Evolutionary conservation across 2,888 invertebrate species (phyloP).

Genomic region (Nycteola revayana): DNA sequence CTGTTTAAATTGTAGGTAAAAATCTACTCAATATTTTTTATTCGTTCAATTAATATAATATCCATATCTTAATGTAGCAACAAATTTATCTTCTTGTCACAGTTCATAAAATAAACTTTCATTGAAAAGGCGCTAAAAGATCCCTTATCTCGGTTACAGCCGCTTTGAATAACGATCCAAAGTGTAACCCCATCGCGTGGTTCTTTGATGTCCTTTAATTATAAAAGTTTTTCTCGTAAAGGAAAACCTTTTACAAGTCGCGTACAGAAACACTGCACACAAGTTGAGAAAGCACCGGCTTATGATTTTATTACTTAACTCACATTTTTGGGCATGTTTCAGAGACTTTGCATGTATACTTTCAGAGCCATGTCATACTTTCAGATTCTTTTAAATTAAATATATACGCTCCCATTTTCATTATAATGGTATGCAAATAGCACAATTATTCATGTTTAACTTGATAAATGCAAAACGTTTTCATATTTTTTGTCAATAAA

Average conservation of each 20-base stretch:
- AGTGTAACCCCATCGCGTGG: conserved; percentile 75
- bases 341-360: too few species aligned
- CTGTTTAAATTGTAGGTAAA: too few species aligned
- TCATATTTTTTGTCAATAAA: not conserved
- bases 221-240: conserved; percentile 76
- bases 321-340: too few species aligned
- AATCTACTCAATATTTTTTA: too few species aligned
- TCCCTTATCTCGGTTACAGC: conserved; percentile 71
- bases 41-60: too few species aligned
- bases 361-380: too few species aligned
- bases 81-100: conserved; percentile 57
- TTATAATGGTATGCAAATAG: not conserved
- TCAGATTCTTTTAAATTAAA: too few species aligned
- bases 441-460: too few species aligned
- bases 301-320: conserved; percentile 32
- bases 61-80: conserved; percentile 34
- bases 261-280: conserved; percentile 41
- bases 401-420: conserved; percentile 2
- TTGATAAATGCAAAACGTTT: conserved; percentile 1
- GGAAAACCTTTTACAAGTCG: conserved; percentile 56
- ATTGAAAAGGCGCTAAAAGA: conserved; percentile 68
- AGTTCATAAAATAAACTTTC: conserved; percentile 70
- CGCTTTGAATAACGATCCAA: conserved; percentile 76
- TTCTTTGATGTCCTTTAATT: conserved; percentile 80
- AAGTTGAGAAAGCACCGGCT: conserved; percentile 32